Evolutionary conservation across 2,888 invertebrate genomes (phyloP), one percentile per base, ranked within the genome.

Genomic region (Heliothis peltigera): DNA sequence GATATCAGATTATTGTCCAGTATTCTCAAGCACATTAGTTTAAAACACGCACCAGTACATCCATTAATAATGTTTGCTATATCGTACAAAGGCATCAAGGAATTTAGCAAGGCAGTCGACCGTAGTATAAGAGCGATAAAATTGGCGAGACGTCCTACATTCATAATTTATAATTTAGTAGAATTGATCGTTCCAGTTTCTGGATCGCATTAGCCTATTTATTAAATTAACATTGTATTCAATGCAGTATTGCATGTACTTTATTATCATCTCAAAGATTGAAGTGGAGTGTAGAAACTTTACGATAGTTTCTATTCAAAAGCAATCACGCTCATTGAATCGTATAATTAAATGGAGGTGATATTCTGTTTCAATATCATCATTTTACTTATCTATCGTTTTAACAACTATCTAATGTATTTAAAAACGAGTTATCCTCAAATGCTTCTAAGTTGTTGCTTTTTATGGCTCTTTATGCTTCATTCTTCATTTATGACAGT

Each of bases 121-220:
- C 77, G 25, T 35, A 61, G 42, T 59, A 66, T 59, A 19, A 79
- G 66, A 69, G 70, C 79, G 72, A 84, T 85, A 80, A 80, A 82
- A 81, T 85, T 80, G 70, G 73, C 82, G 65, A 81, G 78, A 73
- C 78, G 87, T 70, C 80, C 85, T 82, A 88, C 79, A 87, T 87
- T 83, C 64, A 78, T 77, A 81, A 85, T 85, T 84, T 83, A 84
- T 85, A 84, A 84, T 87, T 85, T 85, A 82, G 77, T 78, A 77
- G 79, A 82, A 80, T 51, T 42, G 43, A 62, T 78, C 54, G 80
- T 67, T 74, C 81, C 72, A 84, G 69, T 77, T 81, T 76, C 70
- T 60, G 65, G 60, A 68, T 51, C 47, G 42, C 75, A 64, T 75
- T 70, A 77, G 65, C 71, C 61, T 70, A 77, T 75, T 74, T 83